Evolutionary conservation across 2,113 vertebrate genomes (phyloP).

Genomic region (Rhinoptilus africanus): DNA sequence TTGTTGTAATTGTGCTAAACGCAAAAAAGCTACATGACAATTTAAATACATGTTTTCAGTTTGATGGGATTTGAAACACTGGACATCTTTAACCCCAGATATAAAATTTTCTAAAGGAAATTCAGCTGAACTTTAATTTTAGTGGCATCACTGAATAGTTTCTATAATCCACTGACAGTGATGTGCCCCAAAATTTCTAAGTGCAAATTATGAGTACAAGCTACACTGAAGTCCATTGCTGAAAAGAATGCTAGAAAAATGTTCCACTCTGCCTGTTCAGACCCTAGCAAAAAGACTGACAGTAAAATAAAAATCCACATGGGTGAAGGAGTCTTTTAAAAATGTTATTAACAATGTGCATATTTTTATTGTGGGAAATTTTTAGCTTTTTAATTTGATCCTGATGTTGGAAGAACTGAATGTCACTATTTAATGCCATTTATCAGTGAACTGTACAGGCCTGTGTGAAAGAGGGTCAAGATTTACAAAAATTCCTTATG

Average conservation of each 20-base stretch:
- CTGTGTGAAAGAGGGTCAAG: not conserved
- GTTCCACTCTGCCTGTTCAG: not conserved
- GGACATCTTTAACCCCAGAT: slow-evolving; percentile 42
- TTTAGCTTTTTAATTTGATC: not conserved
- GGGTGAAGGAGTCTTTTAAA: not conserved
- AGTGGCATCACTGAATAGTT: not conserved
- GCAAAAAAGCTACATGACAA: slow-evolving; percentile 23
- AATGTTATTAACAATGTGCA: not conserved
- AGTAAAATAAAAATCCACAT: not conserved
- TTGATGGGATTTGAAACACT: slow-evolving; percentile 26
- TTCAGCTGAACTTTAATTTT: not conserved
- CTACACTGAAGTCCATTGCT: not conserved
- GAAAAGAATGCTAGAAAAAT: not conserved
- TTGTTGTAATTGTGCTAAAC: slow-evolving; percentile 27
- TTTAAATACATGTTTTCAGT: slow-evolving; percentile 48
- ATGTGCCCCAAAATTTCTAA: not conserved
- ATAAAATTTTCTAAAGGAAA: slow-evolving; percentile 7
- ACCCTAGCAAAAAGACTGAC: not conserved
- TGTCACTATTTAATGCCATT: not conserved
- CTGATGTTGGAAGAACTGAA: not conserved
- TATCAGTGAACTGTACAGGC: not conserved
- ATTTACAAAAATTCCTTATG: not conserved
- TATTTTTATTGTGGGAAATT: not conserved
- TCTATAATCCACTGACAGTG: not conserved
- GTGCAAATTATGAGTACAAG: not conserved